Evolutionary conservation across 2,797 vertebrate species (phyloP).

Genomic region (Brachyrhaphis roseni): DNA sequence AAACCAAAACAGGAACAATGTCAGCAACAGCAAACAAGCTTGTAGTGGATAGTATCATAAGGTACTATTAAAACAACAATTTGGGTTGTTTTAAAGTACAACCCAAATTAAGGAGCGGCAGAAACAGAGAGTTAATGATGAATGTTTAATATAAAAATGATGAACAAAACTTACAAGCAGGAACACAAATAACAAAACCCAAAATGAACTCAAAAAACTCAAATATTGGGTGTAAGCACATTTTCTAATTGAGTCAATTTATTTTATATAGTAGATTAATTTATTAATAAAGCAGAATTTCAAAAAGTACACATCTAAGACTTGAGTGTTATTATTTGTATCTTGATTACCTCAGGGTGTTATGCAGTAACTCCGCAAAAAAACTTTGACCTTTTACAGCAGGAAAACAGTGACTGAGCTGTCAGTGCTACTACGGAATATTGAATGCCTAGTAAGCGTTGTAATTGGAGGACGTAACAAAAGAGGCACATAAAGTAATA

Average conservation of each 20-base stretch:
- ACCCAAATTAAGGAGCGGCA: too few relatives aligned
- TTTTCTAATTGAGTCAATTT: not conserved
- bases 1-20: not conserved
- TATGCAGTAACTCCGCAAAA: not conserved
- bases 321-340: not conserved
- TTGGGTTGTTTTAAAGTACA: too few relatives aligned
- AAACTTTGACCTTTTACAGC: not conserved
- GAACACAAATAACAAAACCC: too few relatives aligned
- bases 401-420: not conserved
- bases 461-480: not conserved
- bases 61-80: too few relatives aligned
- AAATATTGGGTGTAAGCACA: not conserved
- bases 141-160: too few relatives aligned
- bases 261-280: not conserved
- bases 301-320: not conserved
- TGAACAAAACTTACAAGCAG: too few relatives aligned
- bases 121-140: too few relatives aligned
- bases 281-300: not conserved
- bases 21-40: not conserved
- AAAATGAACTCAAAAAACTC: too few relatives aligned
- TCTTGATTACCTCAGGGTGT: not conserved
- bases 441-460: not conserved
- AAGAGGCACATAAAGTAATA: not conserved
- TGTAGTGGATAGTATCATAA: not conserved
- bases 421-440: not conserved